A percentile compares a stretch with the other conserved stretches of the same genome.
phyloP scores from a whole-genome alignment of 2,113 vertebrate genomes.

The Podilymbus podiceps region DNA sequence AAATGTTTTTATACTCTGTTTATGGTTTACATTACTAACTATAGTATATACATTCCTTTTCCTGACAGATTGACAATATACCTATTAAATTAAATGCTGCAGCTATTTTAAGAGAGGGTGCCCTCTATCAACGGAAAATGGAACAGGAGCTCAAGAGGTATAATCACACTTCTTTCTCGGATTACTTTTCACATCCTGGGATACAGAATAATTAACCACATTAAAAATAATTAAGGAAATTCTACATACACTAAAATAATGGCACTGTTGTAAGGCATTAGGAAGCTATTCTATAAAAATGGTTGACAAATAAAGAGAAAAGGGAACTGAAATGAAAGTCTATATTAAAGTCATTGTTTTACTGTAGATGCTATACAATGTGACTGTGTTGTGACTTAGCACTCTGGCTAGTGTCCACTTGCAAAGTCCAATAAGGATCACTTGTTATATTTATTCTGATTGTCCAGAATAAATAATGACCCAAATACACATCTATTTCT shows the following conservation, averaged over 20 bases:
- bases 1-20: conserved; percentile 26
- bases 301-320: background rate
- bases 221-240: background rate
- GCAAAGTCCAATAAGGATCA: background rate
- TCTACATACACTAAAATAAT: background rate
- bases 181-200: background rate
- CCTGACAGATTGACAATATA: conserved; percentile 71
- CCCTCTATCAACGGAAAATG: conserved; percentile 78
- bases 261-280: background rate
- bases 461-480: background rate
- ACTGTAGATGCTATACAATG: background rate
- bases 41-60: background rate
- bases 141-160: conserved; percentile 87
- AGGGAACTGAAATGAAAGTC: background rate
- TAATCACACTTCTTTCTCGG: background rate
- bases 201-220: background rate
- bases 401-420: background rate
- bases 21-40: conserved; percentile 42
- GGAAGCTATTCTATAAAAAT: background rate
- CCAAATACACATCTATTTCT: background rate
- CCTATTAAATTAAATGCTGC: conserved; percentile 87
- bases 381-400: background rate
- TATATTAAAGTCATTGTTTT: background rate
- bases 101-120: conserved; percentile 84
- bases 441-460: background rate